Conservation (phyloP, 2,797 vertebrate species). For the Peromyscus eremicus region DNA sequence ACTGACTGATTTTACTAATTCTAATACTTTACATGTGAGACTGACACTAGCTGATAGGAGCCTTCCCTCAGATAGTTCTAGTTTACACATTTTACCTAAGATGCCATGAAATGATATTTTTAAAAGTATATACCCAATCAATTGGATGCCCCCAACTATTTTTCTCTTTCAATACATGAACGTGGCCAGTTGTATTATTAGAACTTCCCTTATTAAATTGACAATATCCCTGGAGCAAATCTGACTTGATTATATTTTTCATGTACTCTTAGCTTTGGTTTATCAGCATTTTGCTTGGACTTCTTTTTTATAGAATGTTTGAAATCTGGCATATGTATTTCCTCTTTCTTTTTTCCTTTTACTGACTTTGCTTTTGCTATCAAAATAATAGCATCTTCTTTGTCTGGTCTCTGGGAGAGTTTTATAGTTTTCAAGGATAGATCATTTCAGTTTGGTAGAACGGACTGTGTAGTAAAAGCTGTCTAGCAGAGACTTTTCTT, state of each 20-base stretch:
- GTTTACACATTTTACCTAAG: not conserved
- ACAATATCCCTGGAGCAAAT: not conserved
- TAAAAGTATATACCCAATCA: not conserved
- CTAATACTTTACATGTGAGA: not conserved
- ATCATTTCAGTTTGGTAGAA: conserved; percentile 30
- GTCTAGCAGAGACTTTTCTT: not conserved
- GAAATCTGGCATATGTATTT: conserved; percentile 6
- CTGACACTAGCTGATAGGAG: not conserved
- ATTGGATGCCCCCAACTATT: not conserved
- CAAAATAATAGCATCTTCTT: conserved; percentile 17
- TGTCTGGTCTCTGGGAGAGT: conserved; percentile 2
- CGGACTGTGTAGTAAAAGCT: not conserved
- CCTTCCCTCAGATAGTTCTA: not conserved
- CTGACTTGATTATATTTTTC: conserved; percentile 35
- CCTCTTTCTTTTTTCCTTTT: not conserved
- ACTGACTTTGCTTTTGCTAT: not conserved
- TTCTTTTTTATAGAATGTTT: conserved; percentile 5
- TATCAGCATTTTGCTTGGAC: conserved; percentile 20
- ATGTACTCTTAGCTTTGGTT: conserved; percentile 32
- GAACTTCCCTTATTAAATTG: conserved; percentile 40
- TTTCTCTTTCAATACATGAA: conserved; percentile 28
- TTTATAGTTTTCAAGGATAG: conserved; percentile 48
- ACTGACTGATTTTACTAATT: conserved; percentile 13
- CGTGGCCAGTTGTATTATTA: not conserved
- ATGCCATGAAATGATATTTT: conserved; percentile 6